Evolutionary conservation across 2,797 vertebrate genomes (phyloP), one percentile per base, ranked within the genome.

Genomic region (Smutsia gigantea): DNA sequence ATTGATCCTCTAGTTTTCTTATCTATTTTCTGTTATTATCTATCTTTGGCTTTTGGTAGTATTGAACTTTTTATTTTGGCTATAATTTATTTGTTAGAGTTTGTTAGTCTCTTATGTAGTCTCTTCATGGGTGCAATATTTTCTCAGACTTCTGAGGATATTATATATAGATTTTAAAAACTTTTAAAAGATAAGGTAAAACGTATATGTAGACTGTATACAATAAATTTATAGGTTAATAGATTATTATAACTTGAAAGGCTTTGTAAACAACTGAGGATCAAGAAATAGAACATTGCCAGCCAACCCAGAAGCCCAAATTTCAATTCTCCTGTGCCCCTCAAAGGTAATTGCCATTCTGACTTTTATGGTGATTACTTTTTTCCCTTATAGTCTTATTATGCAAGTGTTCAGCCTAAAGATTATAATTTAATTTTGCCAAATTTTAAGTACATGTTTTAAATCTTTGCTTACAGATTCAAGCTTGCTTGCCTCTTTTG

Each of bases 251-350:
- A 34, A 63, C 42, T 6, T 39, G 31, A 81, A 87, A 64, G 39
- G 12, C 37, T 51, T 74, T 88, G 18, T 89, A 66, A 89, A 17
- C 59, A 74, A 42, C 37, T 39, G 37, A 64, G 10, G 5, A 23
- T 88, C 46, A 74, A 82, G 61, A 82, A 88, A 55, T 63, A 72
- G 68, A 87, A 88, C 55, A 46, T 82, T 93, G 81, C 59, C 19
- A 85, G 69, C 46, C 49, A 75, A 42, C 14, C 6, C 15, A 64
- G 57, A 74, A 84, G 18, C 63, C 64, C 21, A 29, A 15, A 19
- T 72, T 93, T 71, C 42, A 87, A 49, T 12, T 21, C 31, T 90
- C 37, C n/a, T 87, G 27, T 72, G 15, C 51, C 51, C 23, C 37
- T 29, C 17, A 51, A 59, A 37, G 6, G 29, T 69, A 51, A 27